These are phyloP conservation scores for Climacteris rufus DNA, from an alignment of 2,113 vertebrate species.

Conservation along the genomic window DNA sequence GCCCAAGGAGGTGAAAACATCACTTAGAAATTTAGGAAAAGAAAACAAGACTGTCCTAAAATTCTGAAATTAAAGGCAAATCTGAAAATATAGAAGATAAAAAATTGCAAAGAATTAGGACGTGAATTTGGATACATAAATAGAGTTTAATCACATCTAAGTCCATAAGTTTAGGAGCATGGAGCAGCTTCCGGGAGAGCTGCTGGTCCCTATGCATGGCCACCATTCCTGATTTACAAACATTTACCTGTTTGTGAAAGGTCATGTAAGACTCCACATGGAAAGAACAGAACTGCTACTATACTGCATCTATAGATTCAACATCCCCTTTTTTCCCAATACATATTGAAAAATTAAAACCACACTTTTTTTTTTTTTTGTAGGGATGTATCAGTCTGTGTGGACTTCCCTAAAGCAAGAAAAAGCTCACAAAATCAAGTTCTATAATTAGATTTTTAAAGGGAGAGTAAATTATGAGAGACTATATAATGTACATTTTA, in stretches of 20 bases:
- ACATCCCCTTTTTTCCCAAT: background rate
- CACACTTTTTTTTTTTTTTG: background rate
- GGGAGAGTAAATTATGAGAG: background rate
- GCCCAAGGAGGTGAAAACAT: background rate
- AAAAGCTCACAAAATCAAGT: background rate
- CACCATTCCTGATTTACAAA: background rate
- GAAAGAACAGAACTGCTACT: background rate
- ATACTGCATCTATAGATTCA: background rate
- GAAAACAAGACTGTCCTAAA: background rate
- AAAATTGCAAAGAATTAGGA: background rate
- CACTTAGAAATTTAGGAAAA: background rate
- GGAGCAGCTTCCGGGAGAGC: background rate
- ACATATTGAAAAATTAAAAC: background rate
- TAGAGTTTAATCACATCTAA: background rate
- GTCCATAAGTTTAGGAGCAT: background rate
- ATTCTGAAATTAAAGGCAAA: conserved; percentile 6
- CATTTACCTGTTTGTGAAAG: background rate
- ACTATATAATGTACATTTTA: background rate
- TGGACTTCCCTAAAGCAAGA: background rate
- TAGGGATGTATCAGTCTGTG: background rate
- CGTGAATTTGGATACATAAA: background rate
- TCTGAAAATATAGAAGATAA: background rate
- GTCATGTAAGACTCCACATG: background rate
- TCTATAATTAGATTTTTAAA: background rate
- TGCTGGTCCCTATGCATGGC: background rate